Conservation (phyloP, 2,113 vertebrate species). For the Pelusios castaneus region DNA sequence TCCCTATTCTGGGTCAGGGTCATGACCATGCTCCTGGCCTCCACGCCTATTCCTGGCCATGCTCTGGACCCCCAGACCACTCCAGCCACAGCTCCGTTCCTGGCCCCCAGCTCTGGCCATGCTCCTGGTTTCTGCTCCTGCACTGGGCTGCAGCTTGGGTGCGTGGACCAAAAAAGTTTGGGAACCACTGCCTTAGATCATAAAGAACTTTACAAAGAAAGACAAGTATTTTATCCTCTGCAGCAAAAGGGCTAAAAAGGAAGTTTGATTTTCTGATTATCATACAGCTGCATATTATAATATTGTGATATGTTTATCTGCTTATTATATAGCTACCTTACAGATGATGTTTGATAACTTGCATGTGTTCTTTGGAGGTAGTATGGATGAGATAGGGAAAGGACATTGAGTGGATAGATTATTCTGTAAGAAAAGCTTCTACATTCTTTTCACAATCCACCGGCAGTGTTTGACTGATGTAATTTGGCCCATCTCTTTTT, state of each 20-base stretch:
- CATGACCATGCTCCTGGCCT: no score
- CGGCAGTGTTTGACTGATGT: constrained; percentile 43
- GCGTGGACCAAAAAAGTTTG: no score
- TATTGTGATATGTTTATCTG: background rate
- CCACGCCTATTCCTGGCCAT: no score
- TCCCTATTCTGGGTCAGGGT: no score
- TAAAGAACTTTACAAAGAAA: background rate
- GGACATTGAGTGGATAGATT: constrained; percentile 12
- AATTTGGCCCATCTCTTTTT: constrained; percentile 35
- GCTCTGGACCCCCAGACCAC: no score
- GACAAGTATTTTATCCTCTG: background rate
- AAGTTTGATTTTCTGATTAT: background rate
- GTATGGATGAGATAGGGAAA: constrained; percentile 6
- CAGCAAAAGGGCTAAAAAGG: background rate
- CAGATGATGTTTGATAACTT: background rate
- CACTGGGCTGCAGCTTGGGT: no score
- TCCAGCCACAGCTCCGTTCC: no score
- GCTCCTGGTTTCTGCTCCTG: no score
- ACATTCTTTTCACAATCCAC: constrained; percentile 47
- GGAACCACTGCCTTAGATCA: background rate
- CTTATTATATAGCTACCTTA: background rate
- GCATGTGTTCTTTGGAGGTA: background rate
- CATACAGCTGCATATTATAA: background rate
- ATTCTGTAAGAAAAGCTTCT: constrained; percentile 10
- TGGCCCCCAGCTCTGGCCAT: no score